Evolutionary conservation across 2,888 invertebrate species (phyloP), one percentile per base, ranked within the genome.

Genomic region (Steromphala cineraria): DNA sequence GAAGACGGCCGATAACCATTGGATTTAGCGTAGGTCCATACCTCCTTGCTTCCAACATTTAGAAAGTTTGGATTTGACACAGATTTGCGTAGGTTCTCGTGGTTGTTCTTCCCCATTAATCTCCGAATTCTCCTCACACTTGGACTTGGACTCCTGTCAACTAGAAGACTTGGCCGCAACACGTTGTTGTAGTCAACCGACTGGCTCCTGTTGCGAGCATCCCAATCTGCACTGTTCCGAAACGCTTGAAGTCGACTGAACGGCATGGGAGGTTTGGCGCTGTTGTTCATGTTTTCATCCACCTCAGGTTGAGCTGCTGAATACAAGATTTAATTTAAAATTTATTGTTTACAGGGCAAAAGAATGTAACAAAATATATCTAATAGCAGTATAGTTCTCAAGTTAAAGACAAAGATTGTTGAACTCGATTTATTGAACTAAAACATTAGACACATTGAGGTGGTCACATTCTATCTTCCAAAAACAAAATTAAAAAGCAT

Each of bases 61-160:
- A 91, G 85, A 75, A 90, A 91, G 82, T 90, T 90, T 31, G 91
- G 91, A 83, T 91, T 91, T 31, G 91, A 91, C 21, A 90, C 82
- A 31, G 91, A 90, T 78, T 90, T 86, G 36, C 88, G 82, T 31
- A 91, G 83, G 10, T 81, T 81, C n/a, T 85, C 84, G 19, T 82
- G 83, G 1, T 82, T 75, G 0, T 77, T 80, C 13, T 67, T 67
- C 28, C 81, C 78, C 5, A 85, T 83, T 80, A 85, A 78, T 79
- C 83, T 82, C 0, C 85, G 82, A 13, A 85, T 84, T 53, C 75
- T 78, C 21, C 76, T 53, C 17, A 67, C 55, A 74, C 75, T 80
- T 2, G 80, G 80, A 31, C 80, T 56, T 5, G 80, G 80, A 75
- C 56, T 74, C n/a, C 75, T n/a, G 55, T 56, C 31, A 10, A 53